phyloP scores from a whole-genome alignment of 2,113 vertebrate genomes.

The Pelecanus crispus region DNA sequence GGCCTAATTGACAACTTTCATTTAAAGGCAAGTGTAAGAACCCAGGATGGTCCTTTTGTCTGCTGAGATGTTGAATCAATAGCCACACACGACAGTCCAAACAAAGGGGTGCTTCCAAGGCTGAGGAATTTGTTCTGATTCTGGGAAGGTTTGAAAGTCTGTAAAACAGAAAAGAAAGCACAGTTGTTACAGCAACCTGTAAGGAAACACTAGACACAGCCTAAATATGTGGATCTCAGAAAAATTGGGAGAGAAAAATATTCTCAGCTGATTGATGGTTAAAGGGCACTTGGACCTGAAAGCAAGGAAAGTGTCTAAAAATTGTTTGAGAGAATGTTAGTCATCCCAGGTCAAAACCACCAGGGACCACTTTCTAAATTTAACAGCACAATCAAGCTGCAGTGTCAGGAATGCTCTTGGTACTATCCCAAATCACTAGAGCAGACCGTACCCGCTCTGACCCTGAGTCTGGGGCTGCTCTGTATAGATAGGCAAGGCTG shows the following conservation, averaged over 20 bases:
- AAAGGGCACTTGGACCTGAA: constrained; percentile 1
- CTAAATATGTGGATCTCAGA: neutral
- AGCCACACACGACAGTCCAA: neutral
- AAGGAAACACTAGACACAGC: neutral
- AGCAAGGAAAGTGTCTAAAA: neutral
- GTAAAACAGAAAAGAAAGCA: constrained; percentile 35
- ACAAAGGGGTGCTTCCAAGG: constrained; percentile 60
- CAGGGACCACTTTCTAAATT: neutral
- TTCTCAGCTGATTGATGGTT: constrained; percentile 4
- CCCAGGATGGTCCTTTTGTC: constrained; percentile 39
- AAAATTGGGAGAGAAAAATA: neutral
- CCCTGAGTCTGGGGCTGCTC: neutral
- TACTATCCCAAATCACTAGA: neutral
- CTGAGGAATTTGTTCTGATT: constrained; percentile 54
- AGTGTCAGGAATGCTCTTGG: neutral
- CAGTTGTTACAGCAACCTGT: constrained; percentile 56
- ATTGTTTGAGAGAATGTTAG: neutral
- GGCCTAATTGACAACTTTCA: constrained; percentile 57
- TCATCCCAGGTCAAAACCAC: neutral
- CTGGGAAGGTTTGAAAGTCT: constrained; percentile 1
- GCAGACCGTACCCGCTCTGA: neutral
- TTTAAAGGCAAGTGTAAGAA: constrained; percentile 56
- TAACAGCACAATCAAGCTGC: neutral
- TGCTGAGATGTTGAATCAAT: constrained; percentile 30
- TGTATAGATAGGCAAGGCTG: neutral